Conservation (phyloP, 1,140 invertebrate genomes). For the Anoplolepis gracilipes region DNA sequence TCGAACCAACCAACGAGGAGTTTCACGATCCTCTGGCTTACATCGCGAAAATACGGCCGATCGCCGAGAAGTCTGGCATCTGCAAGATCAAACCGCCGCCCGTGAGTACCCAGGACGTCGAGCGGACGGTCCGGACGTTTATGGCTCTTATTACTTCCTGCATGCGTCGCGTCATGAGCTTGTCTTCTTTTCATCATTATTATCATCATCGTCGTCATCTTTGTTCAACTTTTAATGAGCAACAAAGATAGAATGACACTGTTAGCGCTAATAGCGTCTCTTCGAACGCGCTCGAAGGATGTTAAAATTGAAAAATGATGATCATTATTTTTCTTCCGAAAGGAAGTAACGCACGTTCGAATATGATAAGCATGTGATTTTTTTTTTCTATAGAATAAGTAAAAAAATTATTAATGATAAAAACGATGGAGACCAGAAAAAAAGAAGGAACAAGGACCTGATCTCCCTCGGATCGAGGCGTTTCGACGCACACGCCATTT, state of each 20-base stretch:
- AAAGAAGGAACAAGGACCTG: neutral
- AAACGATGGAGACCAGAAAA: neutral
- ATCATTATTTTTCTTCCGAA: neutral
- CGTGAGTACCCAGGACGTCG: constrained; percentile 86
- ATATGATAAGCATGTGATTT: neutral
- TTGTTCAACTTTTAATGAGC: too few relatives aligned
- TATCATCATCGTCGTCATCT: neutral
- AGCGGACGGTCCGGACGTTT: neutral
- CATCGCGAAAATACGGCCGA: constrained; percentile 95
- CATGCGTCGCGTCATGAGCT: constrained; percentile 19
- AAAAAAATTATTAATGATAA: neutral
- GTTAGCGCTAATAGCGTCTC: too few relatives aligned
- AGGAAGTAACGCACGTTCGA: neutral
- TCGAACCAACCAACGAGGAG: constrained; percentile 95
- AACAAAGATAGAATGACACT: too few relatives aligned
- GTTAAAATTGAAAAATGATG: neutral
- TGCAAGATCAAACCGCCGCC: constrained; percentile 97
- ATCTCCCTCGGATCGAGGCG: neutral
- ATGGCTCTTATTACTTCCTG: neutral
- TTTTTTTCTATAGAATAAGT: neutral
- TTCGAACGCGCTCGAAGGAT: too few relatives aligned
- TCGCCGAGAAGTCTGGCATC: constrained; percentile 96
- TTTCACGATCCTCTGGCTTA: constrained; percentile 97
- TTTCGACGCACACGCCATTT: neutral
- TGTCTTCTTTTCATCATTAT: constrained; percentile 19